phyloP scores from a whole-genome alignment of 2,888 invertebrate species.

The Leucoma salicis region DNA sequence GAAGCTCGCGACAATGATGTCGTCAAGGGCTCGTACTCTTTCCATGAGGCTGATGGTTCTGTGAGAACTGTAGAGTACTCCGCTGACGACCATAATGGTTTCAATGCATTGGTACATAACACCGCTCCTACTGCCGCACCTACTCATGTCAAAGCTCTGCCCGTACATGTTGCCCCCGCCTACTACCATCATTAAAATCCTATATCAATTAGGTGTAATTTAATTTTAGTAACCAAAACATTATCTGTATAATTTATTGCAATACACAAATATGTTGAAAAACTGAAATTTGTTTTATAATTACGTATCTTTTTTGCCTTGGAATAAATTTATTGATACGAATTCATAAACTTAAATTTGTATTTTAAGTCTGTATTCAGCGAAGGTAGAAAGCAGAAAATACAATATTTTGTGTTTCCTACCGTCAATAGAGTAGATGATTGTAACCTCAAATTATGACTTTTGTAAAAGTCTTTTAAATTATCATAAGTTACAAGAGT shows the following conservation, averaged over 20 bases:
- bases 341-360: too few species aligned
- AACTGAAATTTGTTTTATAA: too few species aligned
- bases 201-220: not conserved
- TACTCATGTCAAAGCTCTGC: conserved; percentile 45
- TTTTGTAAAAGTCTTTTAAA: too few species aligned
- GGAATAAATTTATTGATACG: too few species aligned
- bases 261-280: conserved; percentile 17
- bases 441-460: too few species aligned
- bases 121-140: conserved; percentile 55
- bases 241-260: conserved; percentile 16
- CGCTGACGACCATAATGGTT: conserved; percentile 74
- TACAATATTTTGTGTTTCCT: too few species aligned
- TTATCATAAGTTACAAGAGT: too few species aligned
- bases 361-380: too few species aligned
- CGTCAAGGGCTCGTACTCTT: conserved; percentile 74
- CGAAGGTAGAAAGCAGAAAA: too few species aligned
- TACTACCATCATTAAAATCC: conserved; percentile 53
- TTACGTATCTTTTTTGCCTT: too few species aligned
- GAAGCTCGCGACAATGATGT: conserved; percentile 74
- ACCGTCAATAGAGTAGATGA: too few species aligned
- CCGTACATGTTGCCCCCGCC: conserved; percentile 40
- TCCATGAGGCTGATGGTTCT: conserved; percentile 76
- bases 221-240: not conserved
- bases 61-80: conserved; percentile 74
- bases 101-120: conserved; percentile 65